These are phyloP conservation scores for Atta cephalotes DNA, from an alignment of 1,140 invertebrate species.

Conservation along the genomic window DNA sequence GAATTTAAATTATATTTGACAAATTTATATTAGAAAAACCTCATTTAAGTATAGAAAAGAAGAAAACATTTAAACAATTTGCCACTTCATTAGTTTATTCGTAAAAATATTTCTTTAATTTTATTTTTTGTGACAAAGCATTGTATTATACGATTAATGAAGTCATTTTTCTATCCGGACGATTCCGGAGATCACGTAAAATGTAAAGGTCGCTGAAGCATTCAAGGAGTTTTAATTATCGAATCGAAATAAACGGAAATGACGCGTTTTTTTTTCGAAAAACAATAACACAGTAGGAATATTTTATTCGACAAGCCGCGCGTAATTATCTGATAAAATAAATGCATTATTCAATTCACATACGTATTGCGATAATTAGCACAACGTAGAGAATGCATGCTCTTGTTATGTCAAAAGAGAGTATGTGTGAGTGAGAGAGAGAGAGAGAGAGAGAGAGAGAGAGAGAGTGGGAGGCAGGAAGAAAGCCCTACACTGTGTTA, in stretches of 20 bases:
- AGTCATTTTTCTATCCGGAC: neutral
- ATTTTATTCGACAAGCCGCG: slow-evolving; percentile 45
- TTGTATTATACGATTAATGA: neutral
- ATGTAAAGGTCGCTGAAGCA: neutral
- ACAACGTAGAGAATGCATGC: slow-evolving; percentile 34
- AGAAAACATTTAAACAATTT: neutral
- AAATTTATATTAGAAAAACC: slow-evolving; percentile 4
- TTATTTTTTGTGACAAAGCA: neutral
- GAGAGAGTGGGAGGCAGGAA: neutral
- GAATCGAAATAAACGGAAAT: slow-evolving; percentile 49
- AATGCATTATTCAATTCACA: slow-evolving; percentile 62
- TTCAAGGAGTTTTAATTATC: neutral
- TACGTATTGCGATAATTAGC: slow-evolving; percentile 57
- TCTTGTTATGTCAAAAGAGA: slow-evolving; percentile 22
- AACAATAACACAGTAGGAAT: slow-evolving; percentile 41
- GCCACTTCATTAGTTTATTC: neutral
- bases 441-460: neutral
- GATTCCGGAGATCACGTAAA: slow-evolving; percentile 6
- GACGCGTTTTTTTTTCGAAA: slow-evolving; percentile 4
- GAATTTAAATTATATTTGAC: neutral
- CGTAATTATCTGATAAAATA: slow-evolving; percentile 58
- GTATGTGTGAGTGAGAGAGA: too few species aligned
- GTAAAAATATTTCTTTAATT: neutral
- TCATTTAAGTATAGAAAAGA: neutral
- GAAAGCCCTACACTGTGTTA: slow-evolving; percentile 58